Evolutionary conservation across 2,797 vertebrate species (phyloP), one percentile per base, ranked within the genome.

Genomic region (Manis pentadactyla): DNA sequence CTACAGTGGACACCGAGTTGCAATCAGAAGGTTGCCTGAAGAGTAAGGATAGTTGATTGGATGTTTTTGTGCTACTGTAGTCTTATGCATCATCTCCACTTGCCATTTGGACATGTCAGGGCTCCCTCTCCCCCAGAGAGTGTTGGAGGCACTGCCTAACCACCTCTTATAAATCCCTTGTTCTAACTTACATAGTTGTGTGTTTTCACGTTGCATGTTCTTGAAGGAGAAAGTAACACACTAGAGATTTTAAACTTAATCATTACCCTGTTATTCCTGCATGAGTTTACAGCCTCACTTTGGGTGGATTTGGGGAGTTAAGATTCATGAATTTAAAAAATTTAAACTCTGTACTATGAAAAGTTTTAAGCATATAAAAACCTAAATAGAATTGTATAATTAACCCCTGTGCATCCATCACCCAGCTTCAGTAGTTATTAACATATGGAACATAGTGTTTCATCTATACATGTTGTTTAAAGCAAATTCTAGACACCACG

Each of bases 341-440:
- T 93, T 81, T 86, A 86, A 95, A 69, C 37, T 93, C 88, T 92
- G 63, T 94, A 29, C 93, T 96, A 77, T 63, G 46, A 83, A 66
- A 69, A 68, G 29, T 90, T 92, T 34, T 82, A 73, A 90, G 31
- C 37, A 29, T 77, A 49, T 49, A 79, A 42, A 91, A 87, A 90
- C 17, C 75, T 57, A 39, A 64, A 73, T 55, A 74, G n/a, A 23
- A 55, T 74, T 92, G 3, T 94, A 14, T 77, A 49, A 39, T 79
- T 90, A 93, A 78, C 37, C 64, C 34, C 17, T 53, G 2, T 55
- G 21, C 0, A 39, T 53, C 34, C 31, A 55, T 94, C 34, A 89
- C 61, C 19, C 10, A 68, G 34, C 55, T 89, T 92, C 49, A 59
- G 42, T 34, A 94, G 2, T 86, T 77, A 92, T n/a, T 71, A 73